Evolutionary conservation across 2,113 vertebrate genomes (phyloP), one percentile per base, ranked within the genome.

Genomic region (Candoia aspera): DNA sequence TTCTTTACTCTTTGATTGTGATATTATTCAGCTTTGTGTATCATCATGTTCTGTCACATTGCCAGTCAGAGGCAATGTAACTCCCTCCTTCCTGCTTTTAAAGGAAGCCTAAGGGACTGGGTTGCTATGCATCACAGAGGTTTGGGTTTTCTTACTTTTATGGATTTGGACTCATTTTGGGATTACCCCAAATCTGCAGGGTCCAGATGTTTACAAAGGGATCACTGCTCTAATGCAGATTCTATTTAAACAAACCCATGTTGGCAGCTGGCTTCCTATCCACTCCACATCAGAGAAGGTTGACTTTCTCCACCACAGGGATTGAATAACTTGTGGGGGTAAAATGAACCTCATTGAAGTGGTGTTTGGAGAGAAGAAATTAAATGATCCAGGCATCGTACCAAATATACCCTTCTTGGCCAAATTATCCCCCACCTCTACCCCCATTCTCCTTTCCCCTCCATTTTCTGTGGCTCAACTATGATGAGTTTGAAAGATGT

Each of bases 281-380:
- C 94, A 91, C 92, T 96, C 95, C 95, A 94, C 95, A 95, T 96
- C 96, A 96, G 90, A 96, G 95, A 93, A 37, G 92, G 91, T 90
- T 95, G 91, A 94, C 96, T 94, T 95, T 93, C 88, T 93, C 85
- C 13, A 94, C 95, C 95, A 53, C 92, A 95, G 49, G 91, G 83
- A 93, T 26, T 95, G 94, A 96, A 93, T 95, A 91, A 94, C 89
- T 95, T 1, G 1, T 84, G 95, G 95, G 90, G 91, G 93, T 95
- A 95, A 96, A 93, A 92, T 95, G 95, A 96, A 89, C 90, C 92
- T 96, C 86, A 93, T 58, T 96, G 94, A 96, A 96, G 95, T 97
- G 95, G 95, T 96, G 86, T 94, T 95, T 90, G 85, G 93, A 92
- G 84, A 95, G 94, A 95, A 95, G 54, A 94, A 95, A 93, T 92